Evolutionary conservation across 1,140 invertebrate genomes (phyloP), one percentile per base, ranked within the genome.

Genomic region (Berghia stephanieae): DNA sequence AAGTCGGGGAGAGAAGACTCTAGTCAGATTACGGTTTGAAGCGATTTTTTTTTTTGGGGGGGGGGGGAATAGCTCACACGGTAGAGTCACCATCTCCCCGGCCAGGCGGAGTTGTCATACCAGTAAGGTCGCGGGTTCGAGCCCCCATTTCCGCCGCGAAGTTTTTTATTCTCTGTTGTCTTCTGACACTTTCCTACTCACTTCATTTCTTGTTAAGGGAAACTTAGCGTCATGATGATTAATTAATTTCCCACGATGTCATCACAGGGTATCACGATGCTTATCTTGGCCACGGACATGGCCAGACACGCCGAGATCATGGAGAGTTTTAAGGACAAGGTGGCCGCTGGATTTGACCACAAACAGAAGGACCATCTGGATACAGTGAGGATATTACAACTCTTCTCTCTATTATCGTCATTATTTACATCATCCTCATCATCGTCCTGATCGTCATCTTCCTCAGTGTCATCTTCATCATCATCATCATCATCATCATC

Each of bases 241-340:
- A n/a, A 8, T 27, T 21, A 76, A 71, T 31, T 71, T 21, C 34
- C 21, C 5, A 38, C 27, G 27, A 66, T 16, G 27, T 66, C 40
- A 42, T 31, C 52, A 27, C 82, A 88, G 87, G 88, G 86, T 38
- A 89, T 90, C 42, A 90, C 88, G 2, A 86, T 86, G 82, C 80
- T 89, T 44, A 90, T 90, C 42, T 79, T 90, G 66, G 89, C 89
- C 4, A 90, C 89, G 40, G 90, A 90, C 77, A 90, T 90, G 89
- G 88, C 89, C 18, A 77, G 86, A 16, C 89, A 90, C 79, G 86
- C 84, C 27, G 88, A 89, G 78, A 89, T 90, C 31, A 86, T 90
- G 83, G 86, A 88, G 38, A 82, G 83, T 49, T 90, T 90, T 80
- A 88, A 89, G 72, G 75, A 80, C 31, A 88, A 87, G 70, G 73